Conservation (phyloP, 2,797 vertebrate genomes). For the Yasuhikotakia modesta region DNA sequence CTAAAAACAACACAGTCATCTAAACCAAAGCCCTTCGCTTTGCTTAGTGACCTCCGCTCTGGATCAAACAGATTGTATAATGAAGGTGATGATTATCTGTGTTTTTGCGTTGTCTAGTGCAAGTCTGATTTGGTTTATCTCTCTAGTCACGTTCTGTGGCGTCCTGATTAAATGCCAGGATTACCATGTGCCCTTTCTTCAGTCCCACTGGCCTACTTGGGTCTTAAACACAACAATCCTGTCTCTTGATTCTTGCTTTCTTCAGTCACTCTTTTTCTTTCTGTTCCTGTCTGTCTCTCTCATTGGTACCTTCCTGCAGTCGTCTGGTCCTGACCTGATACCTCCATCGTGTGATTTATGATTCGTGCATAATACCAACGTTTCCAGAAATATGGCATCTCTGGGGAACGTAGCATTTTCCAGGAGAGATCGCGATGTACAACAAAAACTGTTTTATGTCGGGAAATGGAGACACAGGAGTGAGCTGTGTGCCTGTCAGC, state of each 20-base stretch:
- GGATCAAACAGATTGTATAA: constrained; percentile 56
- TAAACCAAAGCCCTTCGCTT: constrained; percentile 41
- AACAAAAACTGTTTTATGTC: constrained; percentile 42
- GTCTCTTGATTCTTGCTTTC: constrained; percentile 42
- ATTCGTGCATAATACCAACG: constrained; percentile 51
- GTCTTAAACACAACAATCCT: constrained; percentile 53
- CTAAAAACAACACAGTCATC: constrained; percentile 33
- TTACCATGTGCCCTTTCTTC: constrained; percentile 78
- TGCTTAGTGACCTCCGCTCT: constrained; percentile 41
- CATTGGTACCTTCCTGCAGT: constrained; percentile 14
- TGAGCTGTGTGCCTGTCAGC: constrained; percentile 35
- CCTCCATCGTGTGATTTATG: constrained; percentile 53
- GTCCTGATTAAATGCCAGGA: constrained; percentile 77
- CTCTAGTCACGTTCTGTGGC: constrained; percentile 67
- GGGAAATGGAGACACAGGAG: constrained; percentile 38
- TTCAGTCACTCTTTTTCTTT: constrained; percentile 24
- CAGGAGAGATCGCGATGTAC: constrained; percentile 23
- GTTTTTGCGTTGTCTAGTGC: constrained; percentile 44
- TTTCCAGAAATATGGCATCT: constrained; percentile 63
- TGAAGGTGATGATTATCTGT: constrained; percentile 54
- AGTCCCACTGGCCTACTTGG: constrained; percentile 58
- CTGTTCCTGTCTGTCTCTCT: constrained; percentile 20
- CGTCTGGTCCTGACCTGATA: constrained; percentile 37
- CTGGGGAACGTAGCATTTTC: constrained; percentile 31
- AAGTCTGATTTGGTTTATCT: constrained; percentile 56